Base-by-base conservation (phyloP, 1,140 invertebrate species). In the Ceratitis capitata region DNA sequence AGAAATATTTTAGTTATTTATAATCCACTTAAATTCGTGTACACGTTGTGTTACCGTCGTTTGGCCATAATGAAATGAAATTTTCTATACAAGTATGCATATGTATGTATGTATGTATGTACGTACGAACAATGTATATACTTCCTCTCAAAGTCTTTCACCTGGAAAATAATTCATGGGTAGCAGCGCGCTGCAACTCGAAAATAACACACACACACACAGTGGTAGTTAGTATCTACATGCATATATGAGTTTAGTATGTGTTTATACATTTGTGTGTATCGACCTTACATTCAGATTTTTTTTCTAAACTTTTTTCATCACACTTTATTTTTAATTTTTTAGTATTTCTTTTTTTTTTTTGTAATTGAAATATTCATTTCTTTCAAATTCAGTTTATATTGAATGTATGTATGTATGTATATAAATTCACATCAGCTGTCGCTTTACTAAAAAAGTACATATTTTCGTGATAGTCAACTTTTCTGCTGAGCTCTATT, bases 131-230 rank as follows among this genome's bases (percentile, higher is more conserved):
- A n/a, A n/a, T n/a, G n/a, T n/a, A n/a, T n/a, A n/a, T 78, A 39
- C 42, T 78, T 78, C 19, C 69, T 78, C 45, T 78, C 23, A 42
- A 78, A 78, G 69, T 78, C 39, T 78, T 78, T 78, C 69, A 78
- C 69, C 69, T 78, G 69, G 69, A 78, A 78, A 78, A 78, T 78
- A 78, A 78, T 78, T 78, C 69, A 47, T 78, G n/a, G 61, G 14
- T 69, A n/a, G 61, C 61, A 19, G 16, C 5, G 12, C 29, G 61
- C 32, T 35, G 61, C 16, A 35, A 35, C 39, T 39, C 61, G 14
- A 19, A 53, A 53, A 19, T 19, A 4, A 12, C 51, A 53, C 51
- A 5, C 51, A 53, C n/a, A 53, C 51, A 53, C 51, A 53, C 51
- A n/a, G n/a, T n/a, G n/a, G n/a, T n/a, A n/a, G n/a, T n/a, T n/a